A percentile compares a stretch with the other conserved stretches of the same genome.
Evolutionary conservation across 2,888 invertebrate genomes (phyloP).

Genomic region (Pherbina coryleti): DNA sequence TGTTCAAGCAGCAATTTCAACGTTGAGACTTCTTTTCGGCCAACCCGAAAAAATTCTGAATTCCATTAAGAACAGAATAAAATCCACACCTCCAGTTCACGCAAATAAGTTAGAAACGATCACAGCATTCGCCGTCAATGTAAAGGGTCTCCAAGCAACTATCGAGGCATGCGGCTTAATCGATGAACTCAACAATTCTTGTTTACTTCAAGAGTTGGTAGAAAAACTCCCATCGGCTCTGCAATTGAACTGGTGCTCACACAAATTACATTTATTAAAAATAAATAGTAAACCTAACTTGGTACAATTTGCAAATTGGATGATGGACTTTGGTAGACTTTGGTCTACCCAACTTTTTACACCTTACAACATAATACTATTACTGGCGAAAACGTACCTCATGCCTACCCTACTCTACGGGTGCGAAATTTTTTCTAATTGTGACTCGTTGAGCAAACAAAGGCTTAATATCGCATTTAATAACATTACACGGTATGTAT

Average conservation of each 20-base stretch:
- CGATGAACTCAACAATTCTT: conserved; percentile 44
- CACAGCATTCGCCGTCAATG: conserved; percentile 38
- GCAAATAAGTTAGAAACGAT: conserved; percentile 43
- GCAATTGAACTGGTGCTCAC: conserved; percentile 18
- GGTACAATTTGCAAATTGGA: conserved; percentile 36
- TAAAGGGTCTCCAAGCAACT: conserved; percentile 34
- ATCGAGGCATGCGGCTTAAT: conserved; percentile 39
- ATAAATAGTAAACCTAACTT: conserved; percentile 34
- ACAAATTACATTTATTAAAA: conserved; percentile 34
- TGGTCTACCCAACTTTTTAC: no score
- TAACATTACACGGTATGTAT: no score
- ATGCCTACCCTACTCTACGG: no score
- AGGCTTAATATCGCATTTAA: no score
- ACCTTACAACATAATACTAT: no score
- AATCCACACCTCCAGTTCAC: conserved; percentile 37
- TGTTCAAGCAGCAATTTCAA: conserved; percentile 36
- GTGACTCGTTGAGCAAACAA: no score
- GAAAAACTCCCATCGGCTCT: conserved; percentile 41
- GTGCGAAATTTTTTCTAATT: no score
- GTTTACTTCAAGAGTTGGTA: conserved; percentile 41
- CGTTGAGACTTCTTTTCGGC: conserved; percentile 38
- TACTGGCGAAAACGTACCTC: no score
- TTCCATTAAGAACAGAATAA: conserved; percentile 43
- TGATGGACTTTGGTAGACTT: no score
- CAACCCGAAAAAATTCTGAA: conserved; percentile 44